Evolutionary conservation across 2,888 invertebrate species (phyloP).

Genomic region (Phaonia tiefii): DNA sequence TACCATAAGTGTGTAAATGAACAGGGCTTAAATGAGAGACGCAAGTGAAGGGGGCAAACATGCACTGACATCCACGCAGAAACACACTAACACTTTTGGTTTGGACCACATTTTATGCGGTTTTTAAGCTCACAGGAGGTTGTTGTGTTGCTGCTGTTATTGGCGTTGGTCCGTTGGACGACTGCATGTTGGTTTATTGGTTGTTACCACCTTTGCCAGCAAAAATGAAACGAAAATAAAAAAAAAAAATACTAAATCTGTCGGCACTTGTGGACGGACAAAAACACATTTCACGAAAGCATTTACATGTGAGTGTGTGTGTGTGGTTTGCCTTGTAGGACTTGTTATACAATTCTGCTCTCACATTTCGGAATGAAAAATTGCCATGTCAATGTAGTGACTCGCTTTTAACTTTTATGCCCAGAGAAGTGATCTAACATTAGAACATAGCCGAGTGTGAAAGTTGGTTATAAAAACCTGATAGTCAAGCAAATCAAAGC

Average conservation of each 20-base stretch:
- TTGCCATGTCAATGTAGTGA: too few relatives aligned
- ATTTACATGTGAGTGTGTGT: not conserved
- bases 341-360: too few relatives aligned
- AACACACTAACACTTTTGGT: constrained; percentile 52
- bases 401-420: too few relatives aligned
- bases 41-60: constrained; percentile 2
- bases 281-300: not conserved
- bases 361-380: not conserved
- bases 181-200: constrained; percentile 55
- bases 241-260: not conserved
- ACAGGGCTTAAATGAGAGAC: constrained; percentile 23
- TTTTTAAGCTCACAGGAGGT: constrained; percentile 49
- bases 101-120: constrained; percentile 53
- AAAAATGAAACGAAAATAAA: constrained; percentile 5
- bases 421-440: too few relatives aligned
- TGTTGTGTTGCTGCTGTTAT: constrained; percentile 11
- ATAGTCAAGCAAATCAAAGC: too few relatives aligned
- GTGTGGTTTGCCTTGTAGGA: too few relatives aligned
- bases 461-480: too few relatives aligned
- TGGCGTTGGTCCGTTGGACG: constrained; percentile 12
- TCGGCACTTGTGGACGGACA: constrained; percentile 26
- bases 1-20: constrained; percentile 13
- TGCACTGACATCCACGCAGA: not conserved
- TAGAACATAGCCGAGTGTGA: too few relatives aligned
- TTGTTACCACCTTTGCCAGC: constrained; percentile 59